A percentile compares a stretch with the other conserved stretches of the same genome.
These are phyloP conservation scores for Cynodonichthys magdalenae DNA, from an alignment of 2,797 vertebrate genomes.

Conservation along the genomic window DNA sequence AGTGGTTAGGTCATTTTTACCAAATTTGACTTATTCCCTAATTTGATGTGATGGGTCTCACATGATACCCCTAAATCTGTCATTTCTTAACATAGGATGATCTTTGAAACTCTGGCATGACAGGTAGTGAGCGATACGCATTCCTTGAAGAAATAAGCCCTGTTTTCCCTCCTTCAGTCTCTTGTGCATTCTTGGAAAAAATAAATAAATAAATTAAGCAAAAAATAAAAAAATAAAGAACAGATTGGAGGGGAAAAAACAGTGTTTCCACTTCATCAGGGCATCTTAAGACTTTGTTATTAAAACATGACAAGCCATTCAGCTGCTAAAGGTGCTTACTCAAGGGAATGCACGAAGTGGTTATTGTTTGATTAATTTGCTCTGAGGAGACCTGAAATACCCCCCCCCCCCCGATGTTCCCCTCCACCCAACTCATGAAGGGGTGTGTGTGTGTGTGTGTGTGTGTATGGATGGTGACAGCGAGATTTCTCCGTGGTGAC, in stretches of 20 bases:
- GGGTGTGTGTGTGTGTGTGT: no score
- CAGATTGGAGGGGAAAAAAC: slow-evolving; percentile 1
- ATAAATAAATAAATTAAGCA: no score
- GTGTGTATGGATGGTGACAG: slow-evolving; percentile 67
- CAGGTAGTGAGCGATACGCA: no score
- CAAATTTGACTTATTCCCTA: no score
- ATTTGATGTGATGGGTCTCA: no score
- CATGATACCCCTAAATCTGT: no score
- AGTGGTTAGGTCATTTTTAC: no score
- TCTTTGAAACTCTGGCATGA: no score
- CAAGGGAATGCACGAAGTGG: slow-evolving; percentile 68
- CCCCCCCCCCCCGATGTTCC: slow-evolving; percentile 57
- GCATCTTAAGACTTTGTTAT: slow-evolving; percentile 63
- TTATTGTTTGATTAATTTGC: slow-evolving; percentile 81
- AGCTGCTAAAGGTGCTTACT: slow-evolving; percentile 78
- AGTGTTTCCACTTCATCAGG: slow-evolving; percentile 41
- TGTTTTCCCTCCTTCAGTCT: no score
- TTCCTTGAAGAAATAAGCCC: no score
- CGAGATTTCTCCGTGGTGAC: slow-evolving; percentile 85
- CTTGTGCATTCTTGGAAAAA: no score
- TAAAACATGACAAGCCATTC: slow-evolving; percentile 78
- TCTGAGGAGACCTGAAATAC: slow-evolving; percentile 72
- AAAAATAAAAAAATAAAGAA: not conserved
- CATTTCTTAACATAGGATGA: no score
- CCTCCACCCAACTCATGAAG: slow-evolving; percentile 69